These are phyloP conservation scores for Anastrepha obliqua DNA, from an alignment of 1,140 invertebrate genomes.

Conservation along the genomic window DNA sequence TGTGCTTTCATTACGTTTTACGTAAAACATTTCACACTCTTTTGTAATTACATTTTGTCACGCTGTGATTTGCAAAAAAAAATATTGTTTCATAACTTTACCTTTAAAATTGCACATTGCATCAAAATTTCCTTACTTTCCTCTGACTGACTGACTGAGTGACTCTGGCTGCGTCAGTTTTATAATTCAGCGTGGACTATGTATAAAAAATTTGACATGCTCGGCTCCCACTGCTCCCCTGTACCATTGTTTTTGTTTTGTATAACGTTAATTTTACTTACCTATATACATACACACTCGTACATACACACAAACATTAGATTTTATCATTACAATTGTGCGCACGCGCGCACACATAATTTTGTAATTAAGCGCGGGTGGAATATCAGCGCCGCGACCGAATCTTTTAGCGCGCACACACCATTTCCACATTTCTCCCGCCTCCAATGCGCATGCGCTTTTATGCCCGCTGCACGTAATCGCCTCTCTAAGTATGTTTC, in stretches of 20 bases:
- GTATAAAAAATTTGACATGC: background rate
- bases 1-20: background rate
- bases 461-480: background rate
- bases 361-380: slow-evolving; percentile 51
- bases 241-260: background rate
- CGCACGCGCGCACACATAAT: slow-evolving; percentile 44
- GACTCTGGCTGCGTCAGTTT: background rate
- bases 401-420: background rate
- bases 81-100: background rate
- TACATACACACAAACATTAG: background rate
- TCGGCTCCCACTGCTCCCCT: background rate
- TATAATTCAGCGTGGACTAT: background rate
- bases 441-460: background rate
- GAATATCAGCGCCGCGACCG: slow-evolving; percentile 19
- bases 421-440: background rate
- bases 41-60: background rate
- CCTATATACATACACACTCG: background rate
- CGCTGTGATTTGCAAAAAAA: background rate
- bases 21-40: background rate
- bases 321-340: slow-evolving; percentile 15
- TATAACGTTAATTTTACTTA: background rate
- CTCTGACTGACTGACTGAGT: background rate
- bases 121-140: background rate
- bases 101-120: background rate
- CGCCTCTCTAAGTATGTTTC: no score